Base-by-base conservation (phyloP, 2,888 invertebrate species). In the Conus canariensis region DNA sequence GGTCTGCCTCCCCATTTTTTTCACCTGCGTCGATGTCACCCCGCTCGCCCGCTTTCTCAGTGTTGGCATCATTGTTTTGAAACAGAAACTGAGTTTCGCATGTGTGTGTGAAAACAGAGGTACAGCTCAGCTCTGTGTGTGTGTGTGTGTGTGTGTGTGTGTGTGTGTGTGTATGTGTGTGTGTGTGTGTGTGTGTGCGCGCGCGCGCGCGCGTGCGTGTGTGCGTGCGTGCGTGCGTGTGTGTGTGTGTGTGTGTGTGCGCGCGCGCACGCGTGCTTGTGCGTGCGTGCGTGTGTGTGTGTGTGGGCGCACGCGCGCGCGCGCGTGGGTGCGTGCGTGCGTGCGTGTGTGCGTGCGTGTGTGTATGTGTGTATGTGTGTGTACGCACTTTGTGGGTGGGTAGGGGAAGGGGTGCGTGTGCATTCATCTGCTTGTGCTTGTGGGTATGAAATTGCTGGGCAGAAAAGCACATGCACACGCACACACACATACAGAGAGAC, bases 81-180 rank as follows among this genome's bases (percentile, higher is more conserved):
- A 45, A 45, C 45, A 45, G 45, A 45, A 2, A 45, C 45, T 45
- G 45, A 45, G 45, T 45, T 45, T 45, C 45, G 45, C 45, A 45
- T 45, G 45, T 45, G 45, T 45, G 4, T 45, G 45, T 45, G 45
- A 45, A 45, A 45, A 2, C 45, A 45, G 45, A 2, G 45, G 45
- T 3, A 45, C 45, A 45, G 45, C 45, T 45, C 45, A 45, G 45
- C 45, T 45, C 45, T 45, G 1, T 45, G 60, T 64, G 60, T 77
- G 77, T 77, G 77, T 82, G 82, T 82, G 82, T 82, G 25, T 14
- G 30, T 30, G 82, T 56, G 82, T 82, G 56, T 56, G 82, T 77
- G 77, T 12, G 77, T 77, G 82, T 82, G 82, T 82, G 82, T 82
- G 82, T 77, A 12, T 77, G 77, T 77, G 77, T 77, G 77, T 77